phyloP scores from a whole-genome alignment of 1,140 invertebrate species.

The Papilio machaon region DNA sequence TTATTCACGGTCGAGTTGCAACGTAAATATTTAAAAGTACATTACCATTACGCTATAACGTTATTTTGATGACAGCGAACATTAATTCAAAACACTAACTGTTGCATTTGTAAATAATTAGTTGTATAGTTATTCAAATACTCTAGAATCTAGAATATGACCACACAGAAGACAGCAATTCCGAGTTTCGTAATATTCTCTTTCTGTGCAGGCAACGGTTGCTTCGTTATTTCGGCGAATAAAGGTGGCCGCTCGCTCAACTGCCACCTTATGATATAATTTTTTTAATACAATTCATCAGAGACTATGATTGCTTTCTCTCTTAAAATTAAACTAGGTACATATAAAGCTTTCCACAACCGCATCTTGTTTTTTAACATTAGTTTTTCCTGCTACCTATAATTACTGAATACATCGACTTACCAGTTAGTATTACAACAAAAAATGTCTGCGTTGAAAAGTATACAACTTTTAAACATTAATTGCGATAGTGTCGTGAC shows the following conservation, averaged over 20 bases:
- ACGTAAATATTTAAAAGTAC: conserved; percentile 32
- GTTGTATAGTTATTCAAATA: not conserved
- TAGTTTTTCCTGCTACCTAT: too few species aligned
- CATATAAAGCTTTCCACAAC: not conserved
- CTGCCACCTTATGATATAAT: too few species aligned
- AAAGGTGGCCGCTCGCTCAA: too few species aligned
- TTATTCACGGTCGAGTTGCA: conserved; percentile 31
- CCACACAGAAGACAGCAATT: too few species aligned
- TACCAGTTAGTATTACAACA: not conserved
- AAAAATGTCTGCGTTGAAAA: conserved; percentile 10
- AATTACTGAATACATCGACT: not conserved
- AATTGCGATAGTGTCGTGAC: not conserved
- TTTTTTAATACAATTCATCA: too few species aligned
- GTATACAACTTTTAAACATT: not conserved
- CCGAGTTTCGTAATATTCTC: too few species aligned
- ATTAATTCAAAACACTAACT: conserved; percentile 6
- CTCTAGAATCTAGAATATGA: too few species aligned
- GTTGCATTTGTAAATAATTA: not conserved
- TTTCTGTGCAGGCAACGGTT: too few species aligned
- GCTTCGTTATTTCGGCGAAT: too few species aligned
- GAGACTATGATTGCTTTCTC: too few species aligned
- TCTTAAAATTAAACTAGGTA: too few species aligned
- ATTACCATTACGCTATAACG: conserved; percentile 31
- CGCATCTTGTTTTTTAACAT: not conserved
- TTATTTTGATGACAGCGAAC: conserved; percentile 32